These are phyloP conservation scores for Psammodynastes pulverulentus DNA, from an alignment of 2,113 vertebrate genomes.

Conservation along the genomic window DNA sequence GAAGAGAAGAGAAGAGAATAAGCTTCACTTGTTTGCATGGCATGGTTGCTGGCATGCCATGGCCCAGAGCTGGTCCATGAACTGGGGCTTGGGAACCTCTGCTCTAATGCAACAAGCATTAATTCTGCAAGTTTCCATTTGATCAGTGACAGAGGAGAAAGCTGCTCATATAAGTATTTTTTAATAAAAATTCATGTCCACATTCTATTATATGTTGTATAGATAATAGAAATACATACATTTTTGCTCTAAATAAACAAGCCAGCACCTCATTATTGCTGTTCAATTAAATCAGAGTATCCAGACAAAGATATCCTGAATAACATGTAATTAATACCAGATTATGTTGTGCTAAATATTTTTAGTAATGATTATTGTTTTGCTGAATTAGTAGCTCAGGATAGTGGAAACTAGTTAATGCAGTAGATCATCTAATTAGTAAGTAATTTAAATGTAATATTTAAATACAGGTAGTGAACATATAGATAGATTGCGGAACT, in stretches of 20 bases:
- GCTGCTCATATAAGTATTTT: background rate
- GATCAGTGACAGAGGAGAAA: background rate
- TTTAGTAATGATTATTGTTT: background rate
- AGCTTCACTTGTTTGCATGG: background rate
- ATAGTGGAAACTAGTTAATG: background rate
- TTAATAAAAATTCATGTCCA: background rate
- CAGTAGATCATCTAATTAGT: background rate
- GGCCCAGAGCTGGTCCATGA: background rate
- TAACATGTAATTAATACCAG: background rate
- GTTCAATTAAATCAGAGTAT: background rate
- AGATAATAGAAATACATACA: background rate
- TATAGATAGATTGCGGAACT: background rate
- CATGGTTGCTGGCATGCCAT: background rate
- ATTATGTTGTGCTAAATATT: background rate
- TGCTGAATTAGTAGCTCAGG: background rate
- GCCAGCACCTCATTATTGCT: background rate
- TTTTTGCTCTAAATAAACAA: background rate
- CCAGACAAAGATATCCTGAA: background rate
- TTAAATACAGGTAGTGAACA: background rate
- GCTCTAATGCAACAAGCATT: background rate
- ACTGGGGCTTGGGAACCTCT: background rate
- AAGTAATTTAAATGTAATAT: background rate
- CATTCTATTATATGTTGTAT: background rate
- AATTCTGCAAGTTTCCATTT: background rate
- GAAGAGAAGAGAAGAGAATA: too few relatives aligned